These are phyloP conservation scores for Gymnosoma rotundatum DNA, from an alignment of 2,888 invertebrate species.

Conservation along the genomic window DNA sequence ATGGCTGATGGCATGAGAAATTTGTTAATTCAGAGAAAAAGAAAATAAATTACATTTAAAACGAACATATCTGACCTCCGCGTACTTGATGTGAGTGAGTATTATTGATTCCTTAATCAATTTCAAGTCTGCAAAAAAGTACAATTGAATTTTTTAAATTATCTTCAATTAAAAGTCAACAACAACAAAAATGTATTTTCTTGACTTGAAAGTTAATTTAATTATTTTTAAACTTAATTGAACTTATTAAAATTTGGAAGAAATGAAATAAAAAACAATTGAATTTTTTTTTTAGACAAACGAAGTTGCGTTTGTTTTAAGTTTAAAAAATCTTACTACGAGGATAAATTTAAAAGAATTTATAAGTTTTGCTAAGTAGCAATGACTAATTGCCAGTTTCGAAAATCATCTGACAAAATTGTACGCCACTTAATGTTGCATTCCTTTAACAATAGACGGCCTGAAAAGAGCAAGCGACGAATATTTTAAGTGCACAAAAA, in stretches of 20 bases:
- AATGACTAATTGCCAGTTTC: no score
- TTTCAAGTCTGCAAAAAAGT: conserved; percentile 34
- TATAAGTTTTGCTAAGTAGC: no score
- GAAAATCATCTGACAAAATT: no score
- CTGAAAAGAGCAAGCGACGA: no score
- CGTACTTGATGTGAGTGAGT: conserved; percentile 12
- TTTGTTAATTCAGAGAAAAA: conserved; percentile 23
- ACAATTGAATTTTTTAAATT: conserved; percentile 56
- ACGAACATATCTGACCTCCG: conserved; percentile 49
- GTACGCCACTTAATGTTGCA: no score
- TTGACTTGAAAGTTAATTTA: conserved; percentile 55
- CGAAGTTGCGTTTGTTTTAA: no score
- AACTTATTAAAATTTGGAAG: conserved; percentile 14
- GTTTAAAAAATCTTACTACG: no score
- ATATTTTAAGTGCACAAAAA: no score
- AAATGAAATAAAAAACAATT: no score
- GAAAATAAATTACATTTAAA: conserved; percentile 44
- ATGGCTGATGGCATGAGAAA: conserved; percentile 5
- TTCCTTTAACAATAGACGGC: no score
- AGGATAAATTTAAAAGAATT: not conserved
- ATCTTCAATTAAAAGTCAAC: conserved; percentile 51
- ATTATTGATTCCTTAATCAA: conserved; percentile 59
- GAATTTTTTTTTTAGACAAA: no score
- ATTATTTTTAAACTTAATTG: conserved; percentile 52
- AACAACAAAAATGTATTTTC: not conserved